Evolutionary conservation across 1,140 invertebrate genomes (phyloP).

Genomic region (Rhagoletis pomonella): DNA sequence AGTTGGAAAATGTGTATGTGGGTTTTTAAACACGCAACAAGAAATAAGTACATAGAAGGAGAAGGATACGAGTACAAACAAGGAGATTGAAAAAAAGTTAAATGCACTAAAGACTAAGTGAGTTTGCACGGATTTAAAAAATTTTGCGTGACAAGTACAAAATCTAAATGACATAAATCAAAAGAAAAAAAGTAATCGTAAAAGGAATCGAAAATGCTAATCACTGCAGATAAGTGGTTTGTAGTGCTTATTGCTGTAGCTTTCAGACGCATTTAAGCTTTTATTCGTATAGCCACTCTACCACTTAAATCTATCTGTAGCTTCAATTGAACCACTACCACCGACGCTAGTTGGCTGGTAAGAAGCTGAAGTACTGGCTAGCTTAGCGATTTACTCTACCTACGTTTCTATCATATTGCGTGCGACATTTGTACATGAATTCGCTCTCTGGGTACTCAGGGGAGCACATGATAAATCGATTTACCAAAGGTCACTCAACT

Average conservation of each 20-base stretch:
- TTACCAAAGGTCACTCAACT: slow-evolving; percentile 52
- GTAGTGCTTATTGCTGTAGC: neutral
- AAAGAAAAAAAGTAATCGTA: neutral
- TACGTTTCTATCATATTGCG: neutral
- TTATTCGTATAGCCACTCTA: neutral
- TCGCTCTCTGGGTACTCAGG: slow-evolving; percentile 43
- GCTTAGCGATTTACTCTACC: neutral
- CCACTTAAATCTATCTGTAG: neutral
- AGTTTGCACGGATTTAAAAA: neutral
- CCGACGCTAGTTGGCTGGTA: neutral
- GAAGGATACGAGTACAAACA: neutral
- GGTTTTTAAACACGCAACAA: slow-evolving; percentile 39
- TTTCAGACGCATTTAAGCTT: neutral
- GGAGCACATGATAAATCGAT: slow-evolving; percentile 59
- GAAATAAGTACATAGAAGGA: neutral
- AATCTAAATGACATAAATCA: neutral
- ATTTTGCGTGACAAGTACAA: neutral
- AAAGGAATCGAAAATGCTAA: slow-evolving; percentile 25
- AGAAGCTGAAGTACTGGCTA: slow-evolving; percentile 1
- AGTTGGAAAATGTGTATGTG: slow-evolving; percentile 71
- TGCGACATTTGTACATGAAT: slow-evolving; percentile 18
- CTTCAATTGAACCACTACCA: neutral
- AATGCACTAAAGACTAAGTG: neutral
- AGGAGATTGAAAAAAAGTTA: slow-evolving; percentile 8
- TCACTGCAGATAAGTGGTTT: neutral